Evolutionary conservation across 1,140 invertebrate genomes (phyloP).

Genomic region (Brachionus koreanus): DNA sequence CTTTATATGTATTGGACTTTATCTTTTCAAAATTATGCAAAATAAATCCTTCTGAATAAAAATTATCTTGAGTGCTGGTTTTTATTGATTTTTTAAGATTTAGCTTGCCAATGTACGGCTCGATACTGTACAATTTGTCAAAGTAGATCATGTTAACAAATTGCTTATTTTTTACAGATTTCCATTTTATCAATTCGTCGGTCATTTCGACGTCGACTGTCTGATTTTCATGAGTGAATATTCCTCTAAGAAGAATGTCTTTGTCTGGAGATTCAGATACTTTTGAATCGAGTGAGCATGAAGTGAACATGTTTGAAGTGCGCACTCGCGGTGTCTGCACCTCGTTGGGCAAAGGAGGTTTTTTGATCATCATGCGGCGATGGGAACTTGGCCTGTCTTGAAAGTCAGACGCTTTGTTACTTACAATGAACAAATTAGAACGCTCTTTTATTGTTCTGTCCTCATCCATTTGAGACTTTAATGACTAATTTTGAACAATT

Average conservation of each 20-base stretch:
- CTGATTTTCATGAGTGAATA: not conserved
- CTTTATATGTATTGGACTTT: not conserved
- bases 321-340: not conserved
- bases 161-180: not conserved
- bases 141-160: not conserved
- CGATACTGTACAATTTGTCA: not conserved
- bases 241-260: not conserved
- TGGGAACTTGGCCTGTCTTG: not conserved
- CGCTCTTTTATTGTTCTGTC: not conserved
- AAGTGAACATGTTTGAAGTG: not conserved
- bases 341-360: not conserved
- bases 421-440: not conserved
- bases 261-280: not conserved
- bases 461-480: not conserved
- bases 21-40: slow-evolving; percentile 1
- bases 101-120: not conserved
- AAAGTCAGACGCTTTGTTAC: not conserved
- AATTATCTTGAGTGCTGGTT: not conserved
- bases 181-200: not conserved
- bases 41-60: slow-evolving; percentile 3
- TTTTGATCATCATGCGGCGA: not conserved
- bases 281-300: not conserved
- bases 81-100: not conserved
- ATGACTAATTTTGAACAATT: not conserved
- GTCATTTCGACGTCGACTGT: slow-evolving; percentile 9